Percentiles rank a stretch among this genome's conserved stretches.
phyloP scores from a whole-genome alignment of 2,797 vertebrate species.

The Kryptolebias ocellatus region DNA sequence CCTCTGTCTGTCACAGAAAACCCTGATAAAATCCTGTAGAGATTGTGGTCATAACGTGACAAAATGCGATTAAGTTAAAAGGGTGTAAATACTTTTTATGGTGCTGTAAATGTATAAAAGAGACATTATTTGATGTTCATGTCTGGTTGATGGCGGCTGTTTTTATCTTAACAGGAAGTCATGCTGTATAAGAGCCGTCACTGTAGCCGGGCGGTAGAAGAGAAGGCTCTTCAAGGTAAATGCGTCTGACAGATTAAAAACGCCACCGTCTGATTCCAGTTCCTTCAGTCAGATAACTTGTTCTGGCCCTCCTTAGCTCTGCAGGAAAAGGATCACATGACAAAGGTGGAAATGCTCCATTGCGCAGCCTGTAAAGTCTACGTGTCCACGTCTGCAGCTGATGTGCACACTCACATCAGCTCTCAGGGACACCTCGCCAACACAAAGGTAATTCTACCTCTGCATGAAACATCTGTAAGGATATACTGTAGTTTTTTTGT shows the following conservation, averaged over 20 bases:
- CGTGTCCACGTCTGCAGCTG: constrained; percentile 51
- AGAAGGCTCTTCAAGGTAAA: constrained; percentile 60
- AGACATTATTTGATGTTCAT: neutral
- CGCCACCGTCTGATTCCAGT: neutral
- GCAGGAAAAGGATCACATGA: constrained; percentile 74
- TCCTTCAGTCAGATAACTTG: neutral
- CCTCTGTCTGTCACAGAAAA: too few species aligned
- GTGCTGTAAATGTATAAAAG: neutral
- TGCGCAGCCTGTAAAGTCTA: constrained; percentile 66
- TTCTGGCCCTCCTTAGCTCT: constrained; percentile 55
- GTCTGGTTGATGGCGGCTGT: neutral
- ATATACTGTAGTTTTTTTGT: neutral
- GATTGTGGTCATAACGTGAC: too few species aligned
- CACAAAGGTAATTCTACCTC: constrained; percentile 46
- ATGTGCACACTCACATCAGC: constrained; percentile 68
- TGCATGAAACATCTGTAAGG: neutral
- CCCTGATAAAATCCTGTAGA: too few species aligned
- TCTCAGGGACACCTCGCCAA: constrained; percentile 67
- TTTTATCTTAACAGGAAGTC: constrained; percentile 58
- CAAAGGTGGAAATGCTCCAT: constrained; percentile 71
- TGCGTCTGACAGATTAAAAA: neutral
- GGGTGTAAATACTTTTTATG: neutral
- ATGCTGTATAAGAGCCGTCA: constrained; percentile 66
- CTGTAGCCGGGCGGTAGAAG: constrained; percentile 59
- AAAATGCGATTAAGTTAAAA: too few species aligned